Base-by-base conservation (phyloP, 1,140 invertebrate genomes). In the Sycobia sp. region DNA sequence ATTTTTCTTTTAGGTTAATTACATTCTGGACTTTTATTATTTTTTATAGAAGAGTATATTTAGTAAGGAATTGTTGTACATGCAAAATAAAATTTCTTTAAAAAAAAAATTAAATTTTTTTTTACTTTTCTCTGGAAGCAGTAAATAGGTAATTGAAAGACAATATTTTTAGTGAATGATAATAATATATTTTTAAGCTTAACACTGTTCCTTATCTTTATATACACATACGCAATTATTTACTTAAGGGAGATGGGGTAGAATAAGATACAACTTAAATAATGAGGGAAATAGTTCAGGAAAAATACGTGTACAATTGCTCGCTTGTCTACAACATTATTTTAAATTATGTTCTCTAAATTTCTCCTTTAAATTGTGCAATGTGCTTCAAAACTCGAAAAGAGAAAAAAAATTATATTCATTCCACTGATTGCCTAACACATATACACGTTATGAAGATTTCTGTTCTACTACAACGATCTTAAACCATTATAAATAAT, bases 171-270 rank as follows among this genome's bases (percentile, higher is more conserved):
- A 71, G 67, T 71, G 74, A 75, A 73, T 74, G 72, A 72, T 78
- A 75, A 76, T 79, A 71, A 72, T 77, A 71, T 80, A 80, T 79
- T 72, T 78, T 72, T 65, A 79, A 73, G 74, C 71, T 77, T 74
- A 76, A 76, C 73, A 77, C 65, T 73, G 68, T 74, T 73, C 34
- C 69, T 73, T 79, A 80, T 79, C 74, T 75, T 79, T 80, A 80
- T 81, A 76, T 81, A 80, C 74, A 80, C 73, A 80, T 80, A 77
- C 67, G 71, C 69, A 67, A 73, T 70, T 70, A 71, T 69, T 65
- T 58, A 59, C 47, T 64, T 51, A 56, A 56, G 38, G 54, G 54
- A 63, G 29, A 57, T 23, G 54, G 38, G 44, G 7, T 9, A 43
- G 46, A 63, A 55, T 55, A 43, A 55, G 43, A 41, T 62, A 74